phyloP scores from a whole-genome alignment of 2,888 invertebrate genomes.

The Julus scanicus region DNA sequence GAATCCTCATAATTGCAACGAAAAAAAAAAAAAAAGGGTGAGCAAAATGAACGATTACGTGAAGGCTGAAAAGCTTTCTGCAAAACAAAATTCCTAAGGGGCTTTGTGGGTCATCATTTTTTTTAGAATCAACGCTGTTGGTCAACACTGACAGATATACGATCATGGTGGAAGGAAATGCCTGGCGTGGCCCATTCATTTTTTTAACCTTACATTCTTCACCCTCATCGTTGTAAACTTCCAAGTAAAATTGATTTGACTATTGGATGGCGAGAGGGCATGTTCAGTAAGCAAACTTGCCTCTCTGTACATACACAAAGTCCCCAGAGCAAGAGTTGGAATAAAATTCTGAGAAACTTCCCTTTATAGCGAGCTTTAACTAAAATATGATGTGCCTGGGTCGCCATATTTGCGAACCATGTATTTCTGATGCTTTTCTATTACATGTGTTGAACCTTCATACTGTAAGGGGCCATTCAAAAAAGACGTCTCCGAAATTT shows the following conservation, averaged over 20 bases:
- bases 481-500: no score
- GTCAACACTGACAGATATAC: slow-evolving; percentile 35
- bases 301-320: background rate
- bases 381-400: no score
- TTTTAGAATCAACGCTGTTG: slow-evolving; percentile 18
- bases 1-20: background rate
- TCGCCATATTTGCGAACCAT: no score
- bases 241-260: background rate
- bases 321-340: background rate
- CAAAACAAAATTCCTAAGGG: background rate
- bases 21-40: background rate
- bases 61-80: background rate
- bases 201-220: background rate
- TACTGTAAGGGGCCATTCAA: no score
- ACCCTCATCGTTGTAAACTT: background rate
- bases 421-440: no score
- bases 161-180: slow-evolving; percentile 30
- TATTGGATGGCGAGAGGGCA: background rate
- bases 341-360: background rate
- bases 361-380: background rate
- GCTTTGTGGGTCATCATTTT: background rate
- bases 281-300: background rate
- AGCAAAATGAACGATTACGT: background rate
- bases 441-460: no score
- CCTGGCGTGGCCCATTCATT: background rate